Evolutionary conservation across 2,113 vertebrate species (phyloP), one percentile per base, ranked within the genome.

Genomic region (Callipepla squamata): DNA sequence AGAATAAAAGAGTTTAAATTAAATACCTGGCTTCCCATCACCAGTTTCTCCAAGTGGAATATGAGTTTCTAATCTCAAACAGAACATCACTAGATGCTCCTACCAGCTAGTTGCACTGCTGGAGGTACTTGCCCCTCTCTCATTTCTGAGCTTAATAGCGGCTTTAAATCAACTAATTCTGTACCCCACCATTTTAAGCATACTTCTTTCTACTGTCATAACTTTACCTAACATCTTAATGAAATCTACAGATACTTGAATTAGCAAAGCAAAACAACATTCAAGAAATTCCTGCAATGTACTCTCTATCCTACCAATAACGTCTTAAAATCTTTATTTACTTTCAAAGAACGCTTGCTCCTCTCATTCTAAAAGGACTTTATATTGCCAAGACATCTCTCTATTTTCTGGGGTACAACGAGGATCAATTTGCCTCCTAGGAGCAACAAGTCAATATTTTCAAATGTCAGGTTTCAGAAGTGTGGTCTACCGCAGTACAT

Each of bases 111-210:
- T 6, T 36, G 36, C 36, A 44, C 30, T 6, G 5, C 32, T 26
- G 34, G 13, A 3, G 0, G 11, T 34, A 57, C 21, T 21, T 0
- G 0, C 18, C 23, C 45, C 28, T 40, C 70, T 11, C 32, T 40
- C 40, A 40, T 5, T 40, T 40, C 40, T 40, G 11, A 40, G 40
- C 40, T 40, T 40, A 40, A 40, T 40, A 40, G 40, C 42, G 10
- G 48, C 7, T 67, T 68, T 67, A 26, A 57, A 67, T 28, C 28
- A n/a, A 9, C 32, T 74, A 58, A 63, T 42, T 15, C 20, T 65
- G 16, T 63, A 34, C 7, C 7, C 17, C 13, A 34, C 5, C 9
- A 3, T 23, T 50, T 65, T 69, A 51, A 50, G 22, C 7, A 18
- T 32, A 8, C 26, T 26, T 38, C 15, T 75, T 34, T 28, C 9